phyloP scores from a whole-genome alignment of 2,888 invertebrate species.

The Bembecia ichneumoniformis region DNA sequence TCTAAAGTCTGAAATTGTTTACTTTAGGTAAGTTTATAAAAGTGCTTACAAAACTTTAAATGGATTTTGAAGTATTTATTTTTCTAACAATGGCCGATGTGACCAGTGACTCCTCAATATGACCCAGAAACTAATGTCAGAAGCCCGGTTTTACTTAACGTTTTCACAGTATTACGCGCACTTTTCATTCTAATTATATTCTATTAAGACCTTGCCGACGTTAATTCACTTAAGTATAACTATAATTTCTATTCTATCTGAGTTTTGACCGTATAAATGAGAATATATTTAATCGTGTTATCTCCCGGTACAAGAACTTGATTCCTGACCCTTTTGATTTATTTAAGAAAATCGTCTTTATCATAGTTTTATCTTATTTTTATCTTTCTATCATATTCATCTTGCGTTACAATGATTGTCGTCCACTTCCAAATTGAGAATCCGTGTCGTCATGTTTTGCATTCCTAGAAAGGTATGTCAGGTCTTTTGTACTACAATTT shows the following conservation, averaged over 20 bases:
- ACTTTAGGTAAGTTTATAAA: slow-evolving; percentile 55
- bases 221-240: background rate
- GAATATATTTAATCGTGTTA: slow-evolving; percentile 5
- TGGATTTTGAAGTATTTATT: slow-evolving; percentile 15
- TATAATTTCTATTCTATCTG: background rate
- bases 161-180: slow-evolving; percentile 38
- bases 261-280: background rate
- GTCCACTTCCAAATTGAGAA: background rate
- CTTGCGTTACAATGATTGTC: background rate
- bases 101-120: slow-evolving; percentile 40
- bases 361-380: background rate
- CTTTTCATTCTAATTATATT: slow-evolving; percentile 19
- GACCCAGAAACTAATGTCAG: slow-evolving; percentile 65
- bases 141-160: slow-evolving; percentile 57
- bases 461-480: background rate
- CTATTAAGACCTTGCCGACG: background rate
- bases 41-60: slow-evolving; percentile 12
- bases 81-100: slow-evolving; percentile 28
- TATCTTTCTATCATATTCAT: background rate
- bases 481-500: slow-evolving; percentile 3
- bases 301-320: slow-evolving; percentile 17
- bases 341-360: background rate
- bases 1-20: slow-evolving; percentile 56
- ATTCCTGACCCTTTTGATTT: slow-evolving; percentile 8
- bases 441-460: background rate